Evolutionary conservation across 2,113 vertebrate genomes (phyloP), one percentile per base, ranked within the genome.

Genomic region (Plectropomus leopardus): DNA sequence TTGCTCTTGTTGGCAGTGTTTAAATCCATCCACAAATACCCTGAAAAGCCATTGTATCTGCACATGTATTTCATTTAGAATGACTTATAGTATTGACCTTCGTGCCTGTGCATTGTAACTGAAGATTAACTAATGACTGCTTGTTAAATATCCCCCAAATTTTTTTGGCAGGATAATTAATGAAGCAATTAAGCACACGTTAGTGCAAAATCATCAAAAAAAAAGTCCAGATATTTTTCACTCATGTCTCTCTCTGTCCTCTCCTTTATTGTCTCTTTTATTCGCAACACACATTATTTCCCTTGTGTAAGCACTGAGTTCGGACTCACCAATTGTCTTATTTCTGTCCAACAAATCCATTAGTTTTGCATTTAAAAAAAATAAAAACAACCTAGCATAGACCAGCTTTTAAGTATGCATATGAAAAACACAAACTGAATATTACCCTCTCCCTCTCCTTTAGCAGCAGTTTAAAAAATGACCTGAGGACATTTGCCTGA

Each of bases 71-170:
- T 89, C 73, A 89, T 88, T 92, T 86, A 60, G 76, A 90, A 89
- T 72, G 84, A 89, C 88, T 93, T 89, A 83, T 80, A 66, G 81
- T 81, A 80, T 86, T 92, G 93, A 94, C 90, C 93, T 92, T 89
- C 63, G 44, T 84, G 87, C 70, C 67, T 66, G 74, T 79, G 82
- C 75, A 82, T 91, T 91, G 70, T 94, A 92, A 88, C 80, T 82
- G 76, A 91, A 92, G 87, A 93, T 91, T 89, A 91, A 89, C 89
- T 92, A 91, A 95, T 92, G 89, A 86, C 86, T 90, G 53, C 89
- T 88, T 90, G 89, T 94, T 92, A 93, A 91, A 92, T 86, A 83
- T 88, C 81, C 67, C 65, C 70, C 67, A 76, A 78, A 92, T 89
- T 89, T 72, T 77, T 16, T 40, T 83, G 86, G 54, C 78, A 83